Base-by-base conservation (phyloP, 2,888 invertebrate genomes). In the Melanostoma mellinum region DNA sequence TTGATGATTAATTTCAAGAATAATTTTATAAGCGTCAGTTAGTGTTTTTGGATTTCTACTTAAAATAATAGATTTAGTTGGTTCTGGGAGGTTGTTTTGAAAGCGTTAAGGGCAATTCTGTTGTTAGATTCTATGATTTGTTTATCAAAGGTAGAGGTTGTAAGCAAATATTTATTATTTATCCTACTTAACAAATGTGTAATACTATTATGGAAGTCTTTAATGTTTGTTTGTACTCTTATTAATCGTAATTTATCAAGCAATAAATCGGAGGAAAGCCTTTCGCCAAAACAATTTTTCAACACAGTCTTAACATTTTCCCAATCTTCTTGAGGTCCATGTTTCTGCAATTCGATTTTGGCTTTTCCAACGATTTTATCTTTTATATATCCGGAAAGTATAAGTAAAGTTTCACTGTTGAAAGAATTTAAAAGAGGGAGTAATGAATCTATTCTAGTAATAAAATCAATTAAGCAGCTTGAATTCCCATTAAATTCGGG, bases 401-500 rank as follows among this genome's bases (percentile, higher is more conserved):
- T 8, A 8, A 9, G 3, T n/a, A 50, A 3, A n/a, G 50, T 32
- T 8, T 6, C 32, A 4, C 9, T 3, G 32, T 50, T 32, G 9
- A 50, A 50, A 4, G 50, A 8, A 32, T 32, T 32, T 3, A 50
- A 32, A 50, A 6, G 6, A 9, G 5, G 5, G 30, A 32, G 32
- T 32, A 50, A 50, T 48, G 48, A 48, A 6, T 48, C 48, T 5
- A 48, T 30, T n/a, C 48, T 10, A 6, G 10, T 30, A 10, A 48
- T 20, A 48, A 48, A 48, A 48, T 48, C 48, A 10, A 48, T 48
- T 32, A 76, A 48, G 48, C 53, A 56, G 44, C 33, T 55, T 40
- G 35, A 48, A 35, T 46, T 65, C 6, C 75, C 75, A 30, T 60
- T 32, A 58, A 71, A 81, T 65, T 56, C 63, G 6, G 73, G 63